Base-by-base conservation (phyloP, 2,888 invertebrate genomes). In the Pyrochroa serraticornis region DNA sequence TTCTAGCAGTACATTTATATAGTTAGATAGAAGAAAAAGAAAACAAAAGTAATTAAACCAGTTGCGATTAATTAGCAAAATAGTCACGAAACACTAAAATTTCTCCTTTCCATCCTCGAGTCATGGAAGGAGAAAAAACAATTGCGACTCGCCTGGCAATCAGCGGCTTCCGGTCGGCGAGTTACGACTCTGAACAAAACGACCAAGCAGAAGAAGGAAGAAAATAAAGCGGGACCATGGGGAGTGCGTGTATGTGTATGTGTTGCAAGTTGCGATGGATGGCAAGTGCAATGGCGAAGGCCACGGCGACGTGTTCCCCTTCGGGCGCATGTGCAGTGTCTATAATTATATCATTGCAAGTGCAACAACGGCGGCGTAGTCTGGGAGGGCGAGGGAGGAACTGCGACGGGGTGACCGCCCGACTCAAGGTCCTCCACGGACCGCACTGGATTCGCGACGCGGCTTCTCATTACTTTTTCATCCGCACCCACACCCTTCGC, bases 281-380 rank as follows among this genome's bases (percentile, higher is more conserved):
- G 64, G 70, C 70, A 71, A 71, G 71, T 71, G 71, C 71, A 69
- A 66, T 63, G 60, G 62, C 70, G 65, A 67, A 66, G 65, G 67
- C 66, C 71, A 71, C 67, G 64, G 65, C 62, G 22, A 44, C 43
- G 51, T 36, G 41, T 35, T 14, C 52, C 47, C 22, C 22, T 22
- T 5, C n/a, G 32, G 56, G 71, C 71, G 72, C 72, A 69, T 69
- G 69, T 68, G 66, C 68, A 62, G 56, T 63, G 62, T 69, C 69
- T 74, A 73, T 76, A 76, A 76, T 76, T 76, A 76, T 75, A 76
- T 75, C 76, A 75, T 71, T 73, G 71, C 68, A 66, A 67, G 66
- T 66, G 65, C 64, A 64, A 59, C 54, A 56, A 61, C 56, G 35
- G 44, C 13, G 53, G 57, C 50, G 47, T 42, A 51, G 68, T 62